Percentiles rank a stretch among this genome's conserved stretches.
These are phyloP conservation scores for Panopea generosa DNA, from an alignment of 2,888 invertebrate genomes.

Conservation along the genomic window DNA sequence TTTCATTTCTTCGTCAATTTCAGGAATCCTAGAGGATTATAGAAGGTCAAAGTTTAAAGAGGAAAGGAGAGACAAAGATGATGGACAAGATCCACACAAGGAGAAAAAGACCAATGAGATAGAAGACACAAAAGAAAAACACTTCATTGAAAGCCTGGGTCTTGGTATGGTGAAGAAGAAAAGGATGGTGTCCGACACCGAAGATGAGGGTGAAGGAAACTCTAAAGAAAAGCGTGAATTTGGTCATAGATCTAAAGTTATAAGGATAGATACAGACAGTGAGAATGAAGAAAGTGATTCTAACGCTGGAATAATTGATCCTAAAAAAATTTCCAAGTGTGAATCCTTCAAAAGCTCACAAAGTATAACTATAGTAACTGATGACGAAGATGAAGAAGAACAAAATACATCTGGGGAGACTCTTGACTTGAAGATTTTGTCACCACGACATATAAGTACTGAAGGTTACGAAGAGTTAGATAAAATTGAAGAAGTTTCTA, in stretches of 20 bases:
- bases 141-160: constrained; percentile 19
- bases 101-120: too few species aligned
- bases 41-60: neutral
- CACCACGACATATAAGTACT: constrained; percentile 34
- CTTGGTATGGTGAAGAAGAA: constrained; percentile 1
- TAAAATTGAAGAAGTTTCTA: neutral
- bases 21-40: constrained; percentile 30
- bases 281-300: neutral
- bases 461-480: constrained; percentile 10
- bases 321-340: too few species aligned
- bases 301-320: too few species aligned
- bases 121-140: constrained; percentile 2
- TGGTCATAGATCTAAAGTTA: neutral
- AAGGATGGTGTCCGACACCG: neutral
- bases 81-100: too few species aligned
- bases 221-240: neutral
- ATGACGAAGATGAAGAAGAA: constrained; percentile 37
- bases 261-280: neutral
- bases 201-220: neutral
- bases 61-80: neutral
- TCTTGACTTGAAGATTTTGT: constrained; percentile 23
- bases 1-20: constrained; percentile 6
- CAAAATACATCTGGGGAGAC: constrained; percentile 8
- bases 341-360: too few species aligned
- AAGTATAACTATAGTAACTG: constrained; percentile 23